These are phyloP conservation scores for Mimas tiliae DNA, from an alignment of 2,888 invertebrate species.

Conservation along the genomic window DNA sequence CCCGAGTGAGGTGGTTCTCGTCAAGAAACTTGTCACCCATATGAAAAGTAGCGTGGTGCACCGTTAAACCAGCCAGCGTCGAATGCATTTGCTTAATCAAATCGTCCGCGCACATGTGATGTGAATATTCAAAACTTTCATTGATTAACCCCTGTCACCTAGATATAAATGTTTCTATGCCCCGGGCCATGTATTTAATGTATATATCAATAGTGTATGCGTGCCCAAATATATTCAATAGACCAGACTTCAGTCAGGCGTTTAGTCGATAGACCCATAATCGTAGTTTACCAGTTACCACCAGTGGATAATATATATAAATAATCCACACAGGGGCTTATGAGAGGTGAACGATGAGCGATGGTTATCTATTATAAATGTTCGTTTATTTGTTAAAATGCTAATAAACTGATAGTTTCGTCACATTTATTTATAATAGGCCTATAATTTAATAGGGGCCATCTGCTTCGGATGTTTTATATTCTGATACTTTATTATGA, in stretches of 20 bases:
- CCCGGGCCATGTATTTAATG: not conserved
- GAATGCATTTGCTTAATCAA: conserved; percentile 21
- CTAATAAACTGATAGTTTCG: not conserved
- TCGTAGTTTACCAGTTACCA: too few relatives aligned
- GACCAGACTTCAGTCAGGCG: not conserved
- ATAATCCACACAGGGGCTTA: too few relatives aligned
- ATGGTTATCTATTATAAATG: not conserved
- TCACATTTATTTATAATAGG: not conserved
- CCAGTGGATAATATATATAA: too few relatives aligned
- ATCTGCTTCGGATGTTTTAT: conserved; percentile 2
- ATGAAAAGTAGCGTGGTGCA: conserved; percentile 23
- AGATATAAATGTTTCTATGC: not conserved
- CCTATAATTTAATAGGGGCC: not conserved
- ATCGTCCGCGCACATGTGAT: not conserved
- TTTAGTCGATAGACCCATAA: not conserved
- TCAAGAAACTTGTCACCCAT: not conserved
- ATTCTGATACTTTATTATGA: not conserved
- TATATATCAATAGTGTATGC: not conserved
- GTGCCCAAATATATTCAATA: not conserved
- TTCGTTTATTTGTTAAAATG: conserved; percentile 1
- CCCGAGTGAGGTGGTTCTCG: not conserved
- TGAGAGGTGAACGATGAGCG: too few relatives aligned
- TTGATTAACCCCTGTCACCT: not conserved
- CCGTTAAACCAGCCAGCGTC: conserved; percentile 18
- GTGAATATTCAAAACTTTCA: conserved; percentile 3